Conservation (phyloP, 2,888 invertebrate genomes). For the Campoplex capitator region DNA sequence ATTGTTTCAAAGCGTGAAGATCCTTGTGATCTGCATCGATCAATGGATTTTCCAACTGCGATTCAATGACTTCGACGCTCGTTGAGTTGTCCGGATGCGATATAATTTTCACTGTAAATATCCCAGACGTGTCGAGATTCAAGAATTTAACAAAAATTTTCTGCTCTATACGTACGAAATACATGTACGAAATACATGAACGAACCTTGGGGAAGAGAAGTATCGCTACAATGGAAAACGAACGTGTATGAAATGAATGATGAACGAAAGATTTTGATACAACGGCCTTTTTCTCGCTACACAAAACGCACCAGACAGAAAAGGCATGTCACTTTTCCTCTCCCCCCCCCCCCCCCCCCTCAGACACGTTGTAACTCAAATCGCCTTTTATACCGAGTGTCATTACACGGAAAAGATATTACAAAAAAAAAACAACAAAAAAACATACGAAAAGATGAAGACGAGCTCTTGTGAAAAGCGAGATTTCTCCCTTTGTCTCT, state of each 20-base stretch:
- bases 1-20: conserved; percentile 85
- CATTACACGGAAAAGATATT: neutral
- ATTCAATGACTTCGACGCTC: conserved; percentile 86
- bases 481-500: conserved; percentile 53
- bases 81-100: conserved; percentile 87
- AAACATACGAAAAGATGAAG: conserved; percentile 6
- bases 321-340: neutral
- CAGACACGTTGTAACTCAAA: conserved; percentile 7
- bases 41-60: conserved; percentile 87
- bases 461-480: conserved; percentile 27
- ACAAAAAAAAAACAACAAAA: neutral
- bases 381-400: conserved; percentile 9
- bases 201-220: neutral
- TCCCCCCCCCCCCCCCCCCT: too few species aligned
- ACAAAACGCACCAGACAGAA: neutral
- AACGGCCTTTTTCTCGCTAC: neutral
- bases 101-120: conserved; percentile 88
- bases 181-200: neutral
- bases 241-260: neutral
- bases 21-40: conserved; percentile 87
- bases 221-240: neutral
- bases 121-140: conserved; percentile 61
- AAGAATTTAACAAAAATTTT: neutral
- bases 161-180: neutral
- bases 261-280: neutral